Evolutionary conservation across 2,797 vertebrate species (phyloP), one percentile per base, ranked within the genome.

Genomic region (Pseudochromis fuscus): DNA sequence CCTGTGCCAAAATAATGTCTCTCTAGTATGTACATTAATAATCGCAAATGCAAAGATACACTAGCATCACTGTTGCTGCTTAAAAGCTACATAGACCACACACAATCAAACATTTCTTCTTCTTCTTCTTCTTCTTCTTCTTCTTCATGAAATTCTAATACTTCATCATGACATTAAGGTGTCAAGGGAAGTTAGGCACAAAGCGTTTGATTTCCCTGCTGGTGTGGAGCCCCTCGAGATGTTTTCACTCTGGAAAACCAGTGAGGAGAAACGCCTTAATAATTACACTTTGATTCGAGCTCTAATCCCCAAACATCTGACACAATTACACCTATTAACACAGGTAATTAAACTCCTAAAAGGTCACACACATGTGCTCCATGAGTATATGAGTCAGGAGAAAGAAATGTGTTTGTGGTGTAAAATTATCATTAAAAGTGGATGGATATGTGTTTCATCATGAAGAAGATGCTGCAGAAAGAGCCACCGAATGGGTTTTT

Each of bases 261-360:
- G 42, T 71, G 63, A 79, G 66, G 60, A 66, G 72, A 83, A 86
- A 80, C 65, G 8, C 50, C 55, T 66, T 70, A 78, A 65, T 87
- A 72, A 85, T 84, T 63, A 65, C 57, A 79, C 63, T 75, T 62
- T 67, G 52, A 76, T 67, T 77, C 69, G 46, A 56, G 55, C 62
- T 79, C 27, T 68, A 71, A 70, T 90, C 81, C 83, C 85, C 28
- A 67, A 83, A 83, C 79, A 87, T 75, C 78, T 84, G 64, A 85
- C 65, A 77, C 82, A 85, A 82, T 90, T 88, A 85, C 69, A 83
- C 66, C 51, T 31, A 85, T 87, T 83, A 87, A 67, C 73, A 77
- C 75, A 83, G 76, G 84, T 87, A 85, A 85, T 88, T 90, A 88
- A 77, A 56, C 65, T 25, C 60, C 30, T 57, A 27, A 63, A 66